Percentiles rank a stretch among this genome's conserved stretches.
These are phyloP conservation scores for Rhinolophus ferrumequinum DNA, from an alignment of 2,113 vertebrate genomes.

Conservation along the genomic window DNA sequence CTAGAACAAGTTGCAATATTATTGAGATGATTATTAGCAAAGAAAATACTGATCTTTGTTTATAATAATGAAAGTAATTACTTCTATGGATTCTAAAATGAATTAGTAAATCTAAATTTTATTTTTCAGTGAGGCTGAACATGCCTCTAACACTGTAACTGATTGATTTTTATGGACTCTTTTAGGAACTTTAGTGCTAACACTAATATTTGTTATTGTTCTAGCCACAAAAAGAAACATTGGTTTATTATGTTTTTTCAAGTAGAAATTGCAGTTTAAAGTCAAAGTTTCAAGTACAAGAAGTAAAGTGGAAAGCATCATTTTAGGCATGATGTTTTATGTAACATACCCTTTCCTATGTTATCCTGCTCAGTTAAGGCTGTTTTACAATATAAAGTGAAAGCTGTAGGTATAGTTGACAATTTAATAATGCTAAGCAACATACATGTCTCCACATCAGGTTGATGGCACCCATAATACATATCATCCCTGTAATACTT, in stretches of 20 bases:
- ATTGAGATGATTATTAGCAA: not conserved
- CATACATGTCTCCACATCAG: not conserved
- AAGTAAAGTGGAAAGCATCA: not conserved
- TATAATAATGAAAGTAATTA: not conserved
- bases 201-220: not conserved
- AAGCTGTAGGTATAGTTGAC: not conserved
- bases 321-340: not conserved
- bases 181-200: not conserved
- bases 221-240: not conserved
- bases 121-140: not conserved
- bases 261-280: not conserved
- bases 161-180: not conserved
- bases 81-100: not conserved
- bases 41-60: not conserved
- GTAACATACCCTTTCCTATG: not conserved
- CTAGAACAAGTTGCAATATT: not conserved
- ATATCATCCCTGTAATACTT: not conserved
- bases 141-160: not conserved
- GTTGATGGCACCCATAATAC: not conserved
- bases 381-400: not conserved
- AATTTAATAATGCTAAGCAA: not conserved
- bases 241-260: not conserved
- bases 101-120: not conserved
- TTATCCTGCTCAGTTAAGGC: not conserved
- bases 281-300: not conserved